Evolutionary conservation across 1,140 invertebrate species (phyloP), one percentile per base, ranked within the genome.

Genomic region (Idris sp.): DNA sequence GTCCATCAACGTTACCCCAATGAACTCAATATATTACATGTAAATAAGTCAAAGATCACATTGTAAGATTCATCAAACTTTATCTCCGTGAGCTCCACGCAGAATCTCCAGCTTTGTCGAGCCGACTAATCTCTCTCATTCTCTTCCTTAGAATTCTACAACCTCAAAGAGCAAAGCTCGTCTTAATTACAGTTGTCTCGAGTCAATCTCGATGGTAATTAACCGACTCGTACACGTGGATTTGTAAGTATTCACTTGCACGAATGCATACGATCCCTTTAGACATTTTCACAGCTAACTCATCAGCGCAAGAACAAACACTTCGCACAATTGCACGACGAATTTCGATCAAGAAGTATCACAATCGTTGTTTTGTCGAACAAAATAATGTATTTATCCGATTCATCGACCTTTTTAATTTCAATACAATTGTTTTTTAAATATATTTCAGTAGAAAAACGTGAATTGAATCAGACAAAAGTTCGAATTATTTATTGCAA

Each of bases 121-220:
- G 35, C 51, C 65, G 56, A 49, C 54, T 54, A 28, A 41, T 44
- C 67, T 75, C 53, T 56, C 67, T 76, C 74, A 73, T 69, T 74
- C 59, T 68, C 59, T 65, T 76, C 72, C 62, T 71, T 53, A 58
- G 71, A 67, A 77, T 77, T 48, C 56, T 62, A 72, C 79, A 77
- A 83, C 78, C 79, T 82, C 83, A 87, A 86, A 87, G 85, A 83
- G 69, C 62, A 40, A 76, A 80, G 77, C 81, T 83, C 81, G 77
- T 86, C 85, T 86, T 86, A 84, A 87, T 87, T 86, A 86, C 84
- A 85, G 78, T 86, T 86, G 84, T 86, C 85, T 85, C 80, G 81
- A 86, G 83, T 86, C 86, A 87, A 87, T 86, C 84, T 87, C 83
- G 79, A 87, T 87, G 85, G 82, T 85, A 87, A 86, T 87, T 84